Evolutionary conservation across 2,888 invertebrate genomes (phyloP), one percentile per base, ranked within the genome.

Genomic region (Tachina fera): DNA sequence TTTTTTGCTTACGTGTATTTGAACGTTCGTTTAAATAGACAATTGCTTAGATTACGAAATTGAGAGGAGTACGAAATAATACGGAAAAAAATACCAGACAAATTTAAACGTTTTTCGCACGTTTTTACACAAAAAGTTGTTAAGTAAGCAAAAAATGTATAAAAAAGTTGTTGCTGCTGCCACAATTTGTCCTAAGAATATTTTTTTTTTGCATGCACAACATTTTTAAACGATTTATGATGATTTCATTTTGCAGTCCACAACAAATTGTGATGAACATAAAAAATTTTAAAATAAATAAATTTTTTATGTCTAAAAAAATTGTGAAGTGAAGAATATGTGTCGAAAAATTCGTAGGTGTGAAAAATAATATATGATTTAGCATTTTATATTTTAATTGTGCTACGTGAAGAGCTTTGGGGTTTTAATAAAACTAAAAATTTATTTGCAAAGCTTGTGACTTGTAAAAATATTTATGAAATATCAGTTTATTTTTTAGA

Each of bases 21-120:
- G 51, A 51, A 41, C 45, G 47, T 65, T 79, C 16, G 39, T 74
- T 80, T 45, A 58, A 70, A 63, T 47, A 76, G 76, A 72, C 82
- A 77, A 76, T 76, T 71, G 70, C 53, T 58, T 19, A 14, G 71
- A 77, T 83, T 83, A 53, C 19, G n/a, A 71, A 81, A 61, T 70
- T 43, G 3, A 47, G 61, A 68, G 11, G 11, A 22, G 6, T 51
- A 60, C 51, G 65, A 67, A 68, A 61, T 53, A 31, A 31, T 6
- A 31, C 5, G 6, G 6, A 31, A 31, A 31, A 31, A 31, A 31
- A 31, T 31, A 31, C 51, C 9, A 61, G 67, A 71, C 47, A 77
- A 51, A 71, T 72, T 76, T 83, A 71, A 83, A 77, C 60, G 60
- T 72, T 77, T 77, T 77, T 83, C 65, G 71, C 83, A 83, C 76